Evolutionary conservation across 1,140 invertebrate genomes (phyloP), one percentile per base, ranked within the genome.

Genomic region (Galleria mellonella): DNA sequence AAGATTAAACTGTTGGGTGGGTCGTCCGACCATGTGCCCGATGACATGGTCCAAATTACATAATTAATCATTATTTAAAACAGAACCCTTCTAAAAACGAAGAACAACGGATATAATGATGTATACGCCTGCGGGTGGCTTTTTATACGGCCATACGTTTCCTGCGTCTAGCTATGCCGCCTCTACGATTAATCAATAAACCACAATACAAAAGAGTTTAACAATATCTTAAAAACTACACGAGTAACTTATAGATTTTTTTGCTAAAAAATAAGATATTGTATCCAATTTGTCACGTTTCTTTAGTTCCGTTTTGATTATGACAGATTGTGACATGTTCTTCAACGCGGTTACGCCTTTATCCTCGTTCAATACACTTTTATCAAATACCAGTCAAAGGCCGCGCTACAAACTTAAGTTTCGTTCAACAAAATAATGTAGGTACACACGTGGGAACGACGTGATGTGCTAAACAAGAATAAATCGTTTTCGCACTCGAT

Each of bases 11-110:
- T 57, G 60, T 67, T 49, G 62, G 68, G 62, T 51, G 62, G 62
- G 48, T 37, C 39, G 48, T 37, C 39, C 13, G 51, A 48, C 35
- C 65, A 70, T 69, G 57, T 70, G 68, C 54, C 42, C 71, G 67
- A 77, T 83, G 75, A 83, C 72, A 70, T 63, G 66, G 54, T 72
- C 58, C 68, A 72, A 72, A 79, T 75, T 72, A 68, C 59, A 62
- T 68, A 72, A 83, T 83, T 83, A 79, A 83, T 83, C 73, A 79
- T 71, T 70, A 78, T 68, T 67, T 68, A 64, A 49, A 54, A 64
- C 65, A 47, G 43, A 60, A 67, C 71, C 64, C 64, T 57, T 53
- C 47, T 36, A 32, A 23, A 28, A 43, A 39, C 49, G 55, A 56
- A 64, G 56, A 58, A 54, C 54, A 58, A 56, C 40, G 39, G 31